Base-by-base conservation (phyloP, 1,140 invertebrate species). In the Lordiphosa stackelbergi region DNA sequence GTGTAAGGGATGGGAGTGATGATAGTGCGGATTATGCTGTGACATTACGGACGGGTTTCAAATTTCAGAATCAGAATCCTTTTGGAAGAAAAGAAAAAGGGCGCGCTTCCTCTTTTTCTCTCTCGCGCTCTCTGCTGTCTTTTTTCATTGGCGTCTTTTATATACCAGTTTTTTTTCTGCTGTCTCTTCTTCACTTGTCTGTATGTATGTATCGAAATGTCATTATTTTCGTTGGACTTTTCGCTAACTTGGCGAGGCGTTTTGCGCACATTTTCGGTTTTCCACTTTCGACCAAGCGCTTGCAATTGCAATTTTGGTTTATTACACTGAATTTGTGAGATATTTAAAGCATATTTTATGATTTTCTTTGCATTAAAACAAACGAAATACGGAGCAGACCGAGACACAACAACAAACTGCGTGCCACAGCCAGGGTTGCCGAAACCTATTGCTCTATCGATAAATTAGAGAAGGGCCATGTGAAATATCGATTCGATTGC, bases 121-220 rank as follows among this genome's bases (percentile, higher is more conserved):
- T 77, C 49, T 61, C 66, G 57, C 52, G 69, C 55, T 59, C 66
- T 46, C 63, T 69, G 6, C 73, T 54, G 73, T 61, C 66, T 75
- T 78, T 78, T 69, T 63, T 69, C 74, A 66, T 68, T 69, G 75
- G 77, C 77, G 75, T 75, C 68, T 83, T 83, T 81, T 81, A 81
- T 81, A 83, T 83, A 81, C 75, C 75, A 81, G 75, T 83, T 81
- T 83, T 79, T 79, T 81, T 69, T 56, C 52, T 62, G 65, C 55
- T 70, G 58, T 66, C 59, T 66, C 60, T 54, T 63, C 36, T 22
- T 41, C 57, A 57, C 46, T 37, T 70, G 73, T 73, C 53, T 79
- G 62, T 77, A 57, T 78, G 75, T 81, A 75, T 81, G 77, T 83
- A 74, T 75, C 72, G 75, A 71, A 83, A 79, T 81, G 77, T 68